Evolutionary conservation across 2,113 vertebrate species (phyloP).

Genomic region (Heterochromis multidens): DNA sequence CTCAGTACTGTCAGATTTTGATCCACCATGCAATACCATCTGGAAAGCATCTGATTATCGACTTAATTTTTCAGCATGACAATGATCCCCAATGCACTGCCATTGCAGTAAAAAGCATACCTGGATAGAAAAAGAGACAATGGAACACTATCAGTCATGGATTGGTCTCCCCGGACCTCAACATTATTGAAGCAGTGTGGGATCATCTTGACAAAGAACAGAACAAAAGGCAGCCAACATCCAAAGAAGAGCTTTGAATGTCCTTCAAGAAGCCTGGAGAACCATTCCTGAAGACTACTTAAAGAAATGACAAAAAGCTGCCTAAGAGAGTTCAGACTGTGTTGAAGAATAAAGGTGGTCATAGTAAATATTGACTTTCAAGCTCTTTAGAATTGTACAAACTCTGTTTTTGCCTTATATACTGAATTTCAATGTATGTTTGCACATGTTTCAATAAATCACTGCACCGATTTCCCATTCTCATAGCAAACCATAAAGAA

Average conservation of each 20-base stretch:
- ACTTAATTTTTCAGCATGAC: neutral
- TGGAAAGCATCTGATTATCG: neutral
- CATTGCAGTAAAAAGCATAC: neutral
- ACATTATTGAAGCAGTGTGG: no score
- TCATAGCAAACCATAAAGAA: no score
- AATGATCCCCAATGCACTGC: neutral
- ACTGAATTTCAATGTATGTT: no score
- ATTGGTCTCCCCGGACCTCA: neutral
- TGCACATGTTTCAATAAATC: no score
- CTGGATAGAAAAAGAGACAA: neutral
- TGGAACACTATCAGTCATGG: neutral
- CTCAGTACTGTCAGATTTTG: neutral
- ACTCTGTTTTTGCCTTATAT: neutral
- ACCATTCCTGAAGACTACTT: neutral
- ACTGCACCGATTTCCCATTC: no score
- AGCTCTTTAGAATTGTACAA: neutral
- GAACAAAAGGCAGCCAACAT: neutral
- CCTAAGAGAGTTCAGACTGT: neutral
- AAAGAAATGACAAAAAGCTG: neutral
- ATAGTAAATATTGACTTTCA: neutral
- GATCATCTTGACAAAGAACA: neutral
- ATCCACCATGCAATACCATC: neutral
- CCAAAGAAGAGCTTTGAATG: neutral
- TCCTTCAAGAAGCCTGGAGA: neutral
- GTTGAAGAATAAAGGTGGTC: neutral